These are phyloP conservation scores for Notoglanidium macrostoma DNA, from an alignment of 2,797 vertebrate species.

Conservation along the genomic window DNA sequence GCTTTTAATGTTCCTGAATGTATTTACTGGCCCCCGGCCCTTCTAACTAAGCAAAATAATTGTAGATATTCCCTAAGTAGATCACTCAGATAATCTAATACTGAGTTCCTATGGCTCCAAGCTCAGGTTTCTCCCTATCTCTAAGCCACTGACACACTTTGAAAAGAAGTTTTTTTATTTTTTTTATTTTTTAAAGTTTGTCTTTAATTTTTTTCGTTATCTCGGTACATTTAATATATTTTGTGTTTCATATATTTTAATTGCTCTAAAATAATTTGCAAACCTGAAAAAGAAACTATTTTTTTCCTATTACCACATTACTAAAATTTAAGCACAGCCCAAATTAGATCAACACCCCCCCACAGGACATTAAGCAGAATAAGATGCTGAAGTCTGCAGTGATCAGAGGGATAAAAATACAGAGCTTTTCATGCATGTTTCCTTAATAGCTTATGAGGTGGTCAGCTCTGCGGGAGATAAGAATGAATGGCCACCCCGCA, in stretches of 20 bases:
- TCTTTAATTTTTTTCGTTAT: not conserved
- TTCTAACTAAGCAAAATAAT: not conserved
- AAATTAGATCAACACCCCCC: not conserved
- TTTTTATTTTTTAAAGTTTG: not conserved
- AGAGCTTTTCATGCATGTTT: conserved; percentile 30
- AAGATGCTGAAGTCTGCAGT: not conserved
- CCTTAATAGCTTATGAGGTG: conserved; percentile 55
- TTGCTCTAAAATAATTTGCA: conserved; percentile 1
- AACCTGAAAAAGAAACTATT: not conserved
- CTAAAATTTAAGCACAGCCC: not conserved
- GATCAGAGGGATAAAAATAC: not conserved
- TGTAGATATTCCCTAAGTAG: not conserved
- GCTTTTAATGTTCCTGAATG: not conserved
- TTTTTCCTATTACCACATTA: not conserved
- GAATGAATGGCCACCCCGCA: conserved; percentile 47
- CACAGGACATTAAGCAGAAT: not conserved
- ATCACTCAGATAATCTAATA: not conserved
- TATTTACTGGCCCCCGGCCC: not conserved
- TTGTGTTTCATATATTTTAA: not conserved
- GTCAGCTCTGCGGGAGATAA: conserved; percentile 47
- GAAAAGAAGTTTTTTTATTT: too few relatives aligned
- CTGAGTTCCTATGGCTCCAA: not conserved
- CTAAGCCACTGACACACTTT: not conserved
- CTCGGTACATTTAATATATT: not conserved
- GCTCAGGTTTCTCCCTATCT: not conserved